These are phyloP conservation scores for Anniella stebbinsi DNA, from an alignment of 2,797 vertebrate genomes.

Conservation along the genomic window DNA sequence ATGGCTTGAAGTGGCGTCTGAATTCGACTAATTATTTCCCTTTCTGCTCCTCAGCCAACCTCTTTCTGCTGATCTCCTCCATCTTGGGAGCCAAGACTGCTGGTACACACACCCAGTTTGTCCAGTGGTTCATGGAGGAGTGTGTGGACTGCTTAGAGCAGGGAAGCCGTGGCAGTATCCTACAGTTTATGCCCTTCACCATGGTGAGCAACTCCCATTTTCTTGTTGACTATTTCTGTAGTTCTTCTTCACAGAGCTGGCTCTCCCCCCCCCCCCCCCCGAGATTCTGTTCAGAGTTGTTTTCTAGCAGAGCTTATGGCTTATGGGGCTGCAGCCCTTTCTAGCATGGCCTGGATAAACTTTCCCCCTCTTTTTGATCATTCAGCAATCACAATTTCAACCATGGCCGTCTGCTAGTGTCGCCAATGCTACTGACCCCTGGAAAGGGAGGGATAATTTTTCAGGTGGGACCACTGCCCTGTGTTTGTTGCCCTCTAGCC, in stretches of 20 bases:
- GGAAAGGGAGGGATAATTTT: background rate
- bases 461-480: too few relatives aligned
- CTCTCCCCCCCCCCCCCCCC: background rate
- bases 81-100: conserved; percentile 92
- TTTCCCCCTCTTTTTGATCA: background rate
- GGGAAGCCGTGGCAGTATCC: conserved; percentile 91
- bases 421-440: background rate
- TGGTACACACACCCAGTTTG: conserved; percentile 96
- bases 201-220: conserved; percentile 85
- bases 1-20: too few relatives aligned
- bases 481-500: background rate
- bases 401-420: background rate
- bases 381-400: background rate
- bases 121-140: conserved; percentile 98
- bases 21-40: background rate
- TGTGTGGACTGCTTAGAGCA: conserved; percentile 96
- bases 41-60: conserved; percentile 81
- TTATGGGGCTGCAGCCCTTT: background rate
- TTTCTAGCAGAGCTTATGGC: background rate
- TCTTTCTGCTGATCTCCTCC: conserved; percentile 95
- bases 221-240: background rate
- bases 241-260: background rate
- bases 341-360: background rate
- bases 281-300: background rate
- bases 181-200: conserved; percentile 99